Evolutionary conservation across 2,113 vertebrate species (phyloP), one percentile per base, ranked within the genome.

Genomic region (Corydoras sp.): DNA sequence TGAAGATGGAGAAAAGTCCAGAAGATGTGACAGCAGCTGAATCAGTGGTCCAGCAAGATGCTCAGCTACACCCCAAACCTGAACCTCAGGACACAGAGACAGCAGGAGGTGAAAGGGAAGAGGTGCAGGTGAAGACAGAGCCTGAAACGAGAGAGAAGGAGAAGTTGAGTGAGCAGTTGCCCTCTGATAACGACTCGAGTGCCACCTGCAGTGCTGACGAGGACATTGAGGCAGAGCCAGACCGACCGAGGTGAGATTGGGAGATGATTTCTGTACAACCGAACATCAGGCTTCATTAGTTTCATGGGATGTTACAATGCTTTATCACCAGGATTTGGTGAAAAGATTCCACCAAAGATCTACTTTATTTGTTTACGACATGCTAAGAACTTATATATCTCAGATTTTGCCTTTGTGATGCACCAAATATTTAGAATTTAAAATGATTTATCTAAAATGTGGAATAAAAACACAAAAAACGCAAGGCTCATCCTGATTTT

Each of bases 171-270:
- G 87, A 89, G 66, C 35, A 75, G 67, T 72, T 80, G 10, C 91
- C 92, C 65, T 98, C 96, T 0, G 96, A 98, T 77, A 94, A 98
- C 10, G 96, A 99, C 76, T 99, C 97, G 0, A 99, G 97, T 79
- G 96, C 97, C 82, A 99, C 97, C 10, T 99, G 97, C 87, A 99
- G 97, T 75, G 97, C 97, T 4, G 97, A 99, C 30, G 97, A 99
- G 79, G 96, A 98, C 10, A 93, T 94, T 62, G 97, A 99, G 12
- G 92, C 90, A 11, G 97, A 98, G 65, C 92, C 91, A 3, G 97
- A 97, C 35, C 88, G 94, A 69, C 92, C 91, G 77, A 93, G 94
- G 95, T 89, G 30, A 58, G 80, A 54, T 55, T 56, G 2, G 0
- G 30, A 55, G 15, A 32, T 5, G 9, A 12, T 43, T 29, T 2